A percentile compares a stretch with the other conserved stretches of the same genome.
Evolutionary conservation across 2,113 vertebrate genomes (phyloP).

Genomic region (Austrofundulus limnaeus): DNA sequence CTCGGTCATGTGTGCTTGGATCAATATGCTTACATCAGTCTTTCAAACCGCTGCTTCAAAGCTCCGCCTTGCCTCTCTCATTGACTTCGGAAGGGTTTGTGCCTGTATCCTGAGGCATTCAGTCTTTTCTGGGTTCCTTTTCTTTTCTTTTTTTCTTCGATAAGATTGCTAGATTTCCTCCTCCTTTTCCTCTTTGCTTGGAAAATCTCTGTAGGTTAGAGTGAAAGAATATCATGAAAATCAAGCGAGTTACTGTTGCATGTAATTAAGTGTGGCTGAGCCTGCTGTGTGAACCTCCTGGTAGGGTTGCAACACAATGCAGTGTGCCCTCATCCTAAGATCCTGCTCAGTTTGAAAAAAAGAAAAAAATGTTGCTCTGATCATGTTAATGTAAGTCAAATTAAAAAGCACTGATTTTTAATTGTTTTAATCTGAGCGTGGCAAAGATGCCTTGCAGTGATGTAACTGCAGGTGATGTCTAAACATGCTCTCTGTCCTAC

Average conservation of each 20-base stretch:
- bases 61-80: slow-evolving; percentile 42
- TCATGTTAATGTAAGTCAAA: background rate
- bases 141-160: background rate
- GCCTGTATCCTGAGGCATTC: slow-evolving; percentile 34
- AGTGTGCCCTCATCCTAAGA: slow-evolving; percentile 29
- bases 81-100: slow-evolving; percentile 50
- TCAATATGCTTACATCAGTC: slow-evolving; percentile 63
- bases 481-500: slow-evolving; percentile 45
- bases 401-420: slow-evolving; percentile 8
- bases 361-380: slow-evolving; percentile 4
- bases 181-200: slow-evolving; percentile 35
- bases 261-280: slow-evolving; percentile 70
- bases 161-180: slow-evolving; percentile 28
- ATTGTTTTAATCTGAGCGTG: slow-evolving; percentile 1
- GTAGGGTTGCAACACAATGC: slow-evolving; percentile 39
- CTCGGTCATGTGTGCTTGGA: slow-evolving; percentile 66
- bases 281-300: slow-evolving; percentile 67
- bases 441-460: slow-evolving; percentile 5
- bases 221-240: slow-evolving; percentile 55
- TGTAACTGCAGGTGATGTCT: slow-evolving; percentile 37
- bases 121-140: slow-evolving; percentile 20
- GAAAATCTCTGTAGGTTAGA: slow-evolving; percentile 56
- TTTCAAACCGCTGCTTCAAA: slow-evolving; percentile 35
- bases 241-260: slow-evolving; percentile 70
- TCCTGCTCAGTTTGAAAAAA: slow-evolving; percentile 16